A percentile compares a stretch with the other conserved stretches of the same genome.
These are phyloP conservation scores for Nebria salina DNA, from an alignment of 2,888 invertebrate genomes.

Conservation along the genomic window DNA sequence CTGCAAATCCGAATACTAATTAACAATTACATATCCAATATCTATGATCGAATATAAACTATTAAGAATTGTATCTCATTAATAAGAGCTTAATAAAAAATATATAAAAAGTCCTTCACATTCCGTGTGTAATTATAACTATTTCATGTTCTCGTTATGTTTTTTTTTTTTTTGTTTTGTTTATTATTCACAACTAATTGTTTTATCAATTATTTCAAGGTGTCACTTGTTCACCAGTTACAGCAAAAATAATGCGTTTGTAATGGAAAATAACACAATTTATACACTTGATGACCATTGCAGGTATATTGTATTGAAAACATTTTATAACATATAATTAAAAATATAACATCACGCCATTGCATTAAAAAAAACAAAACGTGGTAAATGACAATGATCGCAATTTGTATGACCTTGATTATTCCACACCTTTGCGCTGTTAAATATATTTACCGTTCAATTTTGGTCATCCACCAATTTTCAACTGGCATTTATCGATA, in stretches of 20 bases:
- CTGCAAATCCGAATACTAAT: neutral
- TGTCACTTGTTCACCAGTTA: constrained; percentile 29
- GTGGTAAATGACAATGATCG: no score
- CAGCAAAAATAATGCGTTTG: constrained; percentile 22
- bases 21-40: neutral
- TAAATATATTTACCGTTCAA: no score
- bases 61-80: neutral
- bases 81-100: neutral
- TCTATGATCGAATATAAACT: neutral
- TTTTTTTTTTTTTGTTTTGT: neutral
- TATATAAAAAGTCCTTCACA: neutral
- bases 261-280: neutral
- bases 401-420: no score
- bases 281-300: neutral
- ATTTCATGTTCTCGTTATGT: constrained; percentile 9
- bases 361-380: no score
- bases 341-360: constrained; percentile 8
- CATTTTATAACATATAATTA: constrained; percentile 14
- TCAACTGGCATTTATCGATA: no score
- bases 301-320: neutral
- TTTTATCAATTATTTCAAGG: constrained; percentile 31
- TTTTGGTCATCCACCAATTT: no score
- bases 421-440: no score
- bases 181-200: constrained; percentile 29
- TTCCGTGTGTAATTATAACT: constrained; percentile 13